phyloP scores from a whole-genome alignment of 2,888 invertebrate species.

The Chloroclystis v-ata region DNA sequence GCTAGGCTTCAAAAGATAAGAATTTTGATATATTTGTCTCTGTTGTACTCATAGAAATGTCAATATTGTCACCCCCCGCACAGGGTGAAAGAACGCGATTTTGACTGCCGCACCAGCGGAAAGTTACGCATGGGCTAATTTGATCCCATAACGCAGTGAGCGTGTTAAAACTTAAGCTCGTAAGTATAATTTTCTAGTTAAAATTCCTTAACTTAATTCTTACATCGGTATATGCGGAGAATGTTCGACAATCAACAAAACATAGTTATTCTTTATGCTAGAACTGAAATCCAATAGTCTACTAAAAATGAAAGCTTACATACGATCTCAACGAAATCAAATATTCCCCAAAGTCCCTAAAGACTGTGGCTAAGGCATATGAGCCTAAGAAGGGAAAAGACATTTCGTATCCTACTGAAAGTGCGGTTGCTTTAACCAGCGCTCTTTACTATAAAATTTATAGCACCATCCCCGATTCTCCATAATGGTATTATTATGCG shows the following conservation, averaged over 20 bases:
- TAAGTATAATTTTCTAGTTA: too few species aligned
- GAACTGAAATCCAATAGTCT: background rate
- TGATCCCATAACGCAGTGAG: too few species aligned
- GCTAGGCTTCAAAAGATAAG: too few species aligned
- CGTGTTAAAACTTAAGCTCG: too few species aligned
- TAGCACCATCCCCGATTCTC: slow-evolving; percentile 42
- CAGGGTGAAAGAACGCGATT: too few species aligned
- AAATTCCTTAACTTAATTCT: too few species aligned
- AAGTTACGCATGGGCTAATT: too few species aligned
- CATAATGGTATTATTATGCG: slow-evolving; percentile 47
- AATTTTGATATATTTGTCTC: too few species aligned
- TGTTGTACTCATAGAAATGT: too few species aligned
- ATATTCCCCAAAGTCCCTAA: slow-evolving; percentile 22
- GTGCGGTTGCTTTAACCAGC: slow-evolving; percentile 36
- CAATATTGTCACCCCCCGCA: too few species aligned
- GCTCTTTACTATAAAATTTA: slow-evolving; percentile 46
- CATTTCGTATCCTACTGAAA: slow-evolving; percentile 28
- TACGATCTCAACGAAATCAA: slow-evolving; percentile 11
- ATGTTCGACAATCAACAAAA: background rate
- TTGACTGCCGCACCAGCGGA: too few species aligned
- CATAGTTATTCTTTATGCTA: background rate
- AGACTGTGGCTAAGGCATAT: slow-evolving; percentile 22
- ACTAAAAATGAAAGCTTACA: background rate
- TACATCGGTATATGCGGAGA: too few species aligned
- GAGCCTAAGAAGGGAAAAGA: slow-evolving; percentile 23